Evolutionary conservation across 1,140 invertebrate genomes (phyloP).

Genomic region (Arctopsyche grandis): DNA sequence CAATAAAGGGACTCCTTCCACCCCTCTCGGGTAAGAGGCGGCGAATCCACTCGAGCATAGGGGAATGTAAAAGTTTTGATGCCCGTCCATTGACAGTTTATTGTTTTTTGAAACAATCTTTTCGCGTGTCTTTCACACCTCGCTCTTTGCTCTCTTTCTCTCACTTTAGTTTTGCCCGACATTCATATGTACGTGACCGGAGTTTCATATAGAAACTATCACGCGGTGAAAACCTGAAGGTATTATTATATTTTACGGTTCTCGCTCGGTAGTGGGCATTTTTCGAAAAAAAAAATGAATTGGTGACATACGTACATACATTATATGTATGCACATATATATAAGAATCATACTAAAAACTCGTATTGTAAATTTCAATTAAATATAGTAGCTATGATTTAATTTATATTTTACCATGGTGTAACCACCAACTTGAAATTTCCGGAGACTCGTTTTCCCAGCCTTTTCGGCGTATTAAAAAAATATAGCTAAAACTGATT

Average conservation of each 20-base stretch:
- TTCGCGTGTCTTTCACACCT: slow-evolving; percentile 31
- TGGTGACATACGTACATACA: not conserved
- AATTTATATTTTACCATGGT: too few relatives aligned
- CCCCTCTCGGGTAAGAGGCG: not conserved
- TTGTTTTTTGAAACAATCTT: slow-evolving; percentile 55
- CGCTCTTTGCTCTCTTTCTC: slow-evolving; percentile 17
- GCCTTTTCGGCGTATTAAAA: too few relatives aligned
- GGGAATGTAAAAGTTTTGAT: slow-evolving; percentile 51
- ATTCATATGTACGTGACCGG: slow-evolving; percentile 47
- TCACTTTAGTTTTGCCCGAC: not conserved
- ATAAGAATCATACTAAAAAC: too few relatives aligned
- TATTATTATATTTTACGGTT: too few relatives aligned
- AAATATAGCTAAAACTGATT: too few relatives aligned
- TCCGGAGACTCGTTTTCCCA: too few relatives aligned
- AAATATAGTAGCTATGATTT: too few relatives aligned
- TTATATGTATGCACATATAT: not conserved
- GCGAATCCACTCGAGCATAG: slow-evolving; percentile 11
- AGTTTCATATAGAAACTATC: slow-evolving; percentile 35
- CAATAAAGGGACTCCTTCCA: slow-evolving; percentile 19
- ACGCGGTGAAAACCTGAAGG: not conserved
- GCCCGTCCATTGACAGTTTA: slow-evolving; percentile 53
- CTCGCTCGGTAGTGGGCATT: too few relatives aligned
- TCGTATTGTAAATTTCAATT: too few relatives aligned
- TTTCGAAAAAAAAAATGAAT: too few relatives aligned
- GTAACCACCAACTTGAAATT: too few relatives aligned